Conservation (phyloP, 2,888 invertebrate species). For the Dichetophora obliterata region DNA sequence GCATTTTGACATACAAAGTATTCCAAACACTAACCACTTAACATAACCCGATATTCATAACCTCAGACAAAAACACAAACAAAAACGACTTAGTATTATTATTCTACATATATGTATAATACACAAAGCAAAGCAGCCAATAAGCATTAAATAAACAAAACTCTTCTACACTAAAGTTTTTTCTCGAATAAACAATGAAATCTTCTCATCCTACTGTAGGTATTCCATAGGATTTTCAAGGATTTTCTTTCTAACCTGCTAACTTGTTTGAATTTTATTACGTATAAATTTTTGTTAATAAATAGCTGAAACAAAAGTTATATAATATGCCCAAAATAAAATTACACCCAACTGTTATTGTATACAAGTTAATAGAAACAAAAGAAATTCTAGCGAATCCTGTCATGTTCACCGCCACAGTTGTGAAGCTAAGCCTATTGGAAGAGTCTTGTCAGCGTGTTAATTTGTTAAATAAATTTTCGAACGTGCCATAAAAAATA, state of each 20-base stretch:
- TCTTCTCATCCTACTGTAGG: background rate
- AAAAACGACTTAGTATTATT: too few species aligned
- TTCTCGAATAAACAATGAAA: too few species aligned
- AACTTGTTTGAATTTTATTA: background rate
- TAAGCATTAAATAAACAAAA: too few species aligned
- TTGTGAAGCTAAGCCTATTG: background rate
- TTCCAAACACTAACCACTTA: too few species aligned
- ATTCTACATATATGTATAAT: too few species aligned
- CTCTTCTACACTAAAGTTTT: too few species aligned
- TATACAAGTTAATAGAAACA: background rate
- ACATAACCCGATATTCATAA: too few species aligned
- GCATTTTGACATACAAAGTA: too few species aligned
- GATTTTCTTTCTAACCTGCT: background rate
- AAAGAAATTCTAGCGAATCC: background rate
- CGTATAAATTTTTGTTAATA: background rate
- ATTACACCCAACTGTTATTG: background rate
- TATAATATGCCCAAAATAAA: background rate
- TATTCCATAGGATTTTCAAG: background rate
- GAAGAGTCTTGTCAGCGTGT: slow-evolving; percentile 30
- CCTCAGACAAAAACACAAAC: too few species aligned
- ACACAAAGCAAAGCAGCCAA: too few species aligned
- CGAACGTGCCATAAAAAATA: slow-evolving; percentile 1
- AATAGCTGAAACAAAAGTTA: background rate
- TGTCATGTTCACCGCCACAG: background rate
- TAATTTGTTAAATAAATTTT: slow-evolving; percentile 36